Conservation (phyloP, 2,797 vertebrate species). For the Cossypha heuglini region DNA sequence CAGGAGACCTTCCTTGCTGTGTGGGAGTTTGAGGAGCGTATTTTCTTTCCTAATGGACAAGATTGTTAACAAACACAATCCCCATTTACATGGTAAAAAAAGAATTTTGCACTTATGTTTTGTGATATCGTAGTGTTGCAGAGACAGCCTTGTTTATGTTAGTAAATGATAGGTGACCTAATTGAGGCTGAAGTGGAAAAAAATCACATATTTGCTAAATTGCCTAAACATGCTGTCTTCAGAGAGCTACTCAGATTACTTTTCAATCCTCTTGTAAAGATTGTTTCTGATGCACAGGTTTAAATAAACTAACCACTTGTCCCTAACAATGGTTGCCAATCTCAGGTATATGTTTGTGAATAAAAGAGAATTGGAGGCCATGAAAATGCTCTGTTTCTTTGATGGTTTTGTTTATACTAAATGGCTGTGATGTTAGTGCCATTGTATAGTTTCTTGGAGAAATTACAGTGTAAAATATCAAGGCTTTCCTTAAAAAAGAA, state of each 20-base stretch:
- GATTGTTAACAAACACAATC: not conserved
- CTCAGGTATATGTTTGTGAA: not conserved
- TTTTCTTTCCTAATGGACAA: not conserved
- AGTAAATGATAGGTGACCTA: conserved; percentile 38
- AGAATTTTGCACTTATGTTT: not conserved
- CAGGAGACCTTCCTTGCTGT: not conserved
- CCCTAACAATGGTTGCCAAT: not conserved
- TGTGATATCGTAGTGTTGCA: conserved; percentile 26
- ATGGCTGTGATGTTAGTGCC: not conserved
- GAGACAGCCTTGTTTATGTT: conserved; percentile 17
- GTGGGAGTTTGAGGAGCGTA: not conserved
- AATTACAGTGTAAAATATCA: conserved; percentile 21
- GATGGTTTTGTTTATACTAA: conserved; percentile 1
- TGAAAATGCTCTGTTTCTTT: not conserved
- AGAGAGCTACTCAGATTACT: not conserved
- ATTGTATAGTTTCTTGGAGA: not conserved
- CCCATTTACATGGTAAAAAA: not conserved
- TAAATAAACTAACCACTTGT: not conserved
- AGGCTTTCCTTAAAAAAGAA: conserved; percentile 30
- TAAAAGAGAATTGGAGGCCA: not conserved
- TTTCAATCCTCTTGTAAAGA: conserved; percentile 4
- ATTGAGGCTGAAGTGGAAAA: conserved; percentile 35
- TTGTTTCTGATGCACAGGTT: not conserved
- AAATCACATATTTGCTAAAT: not conserved
- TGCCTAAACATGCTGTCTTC: not conserved